Evolutionary conservation across 2,888 invertebrate species (phyloP).

Genomic region (Morinoia aosen): DNA sequence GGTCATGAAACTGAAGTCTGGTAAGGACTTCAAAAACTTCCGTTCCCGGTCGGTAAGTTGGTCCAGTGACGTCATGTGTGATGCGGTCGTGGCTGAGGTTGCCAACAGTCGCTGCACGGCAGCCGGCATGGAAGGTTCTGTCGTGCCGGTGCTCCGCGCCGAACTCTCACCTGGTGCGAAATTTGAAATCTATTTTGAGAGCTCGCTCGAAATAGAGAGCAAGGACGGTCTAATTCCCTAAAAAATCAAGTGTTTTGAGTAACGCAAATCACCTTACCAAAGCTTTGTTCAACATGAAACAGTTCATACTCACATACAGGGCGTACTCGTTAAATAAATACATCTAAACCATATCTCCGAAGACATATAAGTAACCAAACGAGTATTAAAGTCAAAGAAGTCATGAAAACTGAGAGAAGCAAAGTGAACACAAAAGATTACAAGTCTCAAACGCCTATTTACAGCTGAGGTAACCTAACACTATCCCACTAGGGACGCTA

Average conservation of each 20-base stretch:
- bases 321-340: too few relatives aligned
- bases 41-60: slow-evolving; percentile 57
- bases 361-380: too few relatives aligned
- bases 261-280: too few relatives aligned
- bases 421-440: background rate
- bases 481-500: too few relatives aligned
- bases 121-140: slow-evolving; percentile 36
- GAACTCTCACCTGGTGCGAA: background rate
- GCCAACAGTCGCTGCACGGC: slow-evolving; percentile 24
- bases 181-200: background rate
- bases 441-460: background rate
- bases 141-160: slow-evolving; percentile 9
- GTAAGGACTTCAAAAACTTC: slow-evolving; percentile 59
- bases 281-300: too few relatives aligned
- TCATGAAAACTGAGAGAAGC: background rate
- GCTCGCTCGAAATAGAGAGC: too few relatives aligned
- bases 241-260: too few relatives aligned
- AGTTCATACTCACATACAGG: too few relatives aligned
- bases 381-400: too few relatives aligned
- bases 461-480: too few relatives aligned
- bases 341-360: too few relatives aligned
- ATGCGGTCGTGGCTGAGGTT: background rate
- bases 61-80: slow-evolving; percentile 56
- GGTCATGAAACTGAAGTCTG: slow-evolving; percentile 64
- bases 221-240: too few relatives aligned